Conservation (phyloP, 2,797 vertebrate genomes). For the Eospalax fontanierii region DNA sequence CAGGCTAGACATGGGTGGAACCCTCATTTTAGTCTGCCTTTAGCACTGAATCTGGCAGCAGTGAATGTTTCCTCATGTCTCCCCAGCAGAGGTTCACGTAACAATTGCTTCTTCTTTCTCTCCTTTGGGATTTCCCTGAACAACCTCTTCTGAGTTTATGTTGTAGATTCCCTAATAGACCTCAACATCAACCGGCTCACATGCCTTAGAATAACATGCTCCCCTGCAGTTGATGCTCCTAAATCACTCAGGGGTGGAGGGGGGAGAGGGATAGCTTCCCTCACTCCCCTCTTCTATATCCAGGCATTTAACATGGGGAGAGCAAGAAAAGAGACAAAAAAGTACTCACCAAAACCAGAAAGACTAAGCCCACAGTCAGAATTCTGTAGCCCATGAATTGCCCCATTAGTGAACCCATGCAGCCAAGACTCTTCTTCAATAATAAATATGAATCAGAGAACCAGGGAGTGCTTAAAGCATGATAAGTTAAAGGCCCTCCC, state of each 20-base stretch:
- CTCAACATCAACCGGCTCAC: neutral
- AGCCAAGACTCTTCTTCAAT: neutral
- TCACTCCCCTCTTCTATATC: neutral
- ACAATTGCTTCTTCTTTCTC: neutral
- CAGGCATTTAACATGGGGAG: neutral
- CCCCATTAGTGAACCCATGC: neutral
- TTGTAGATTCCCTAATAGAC: neutral
- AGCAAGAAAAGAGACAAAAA: neutral
- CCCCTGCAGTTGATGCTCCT: neutral
- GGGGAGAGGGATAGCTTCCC: neutral
- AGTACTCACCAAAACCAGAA: conserved; percentile 65
- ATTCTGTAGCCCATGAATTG: conserved; percentile 6
- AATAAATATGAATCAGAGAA: neutral
- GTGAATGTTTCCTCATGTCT: neutral
- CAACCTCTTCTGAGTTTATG: neutral
- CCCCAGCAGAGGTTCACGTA: neutral
- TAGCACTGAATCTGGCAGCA: neutral
- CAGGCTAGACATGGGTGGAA: neutral
- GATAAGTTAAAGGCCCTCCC: neutral
- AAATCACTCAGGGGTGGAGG: neutral
- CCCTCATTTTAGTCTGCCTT: neutral
- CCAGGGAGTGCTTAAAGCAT: neutral
- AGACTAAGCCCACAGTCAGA: neutral
- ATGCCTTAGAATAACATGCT: neutral
- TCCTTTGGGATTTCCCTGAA: neutral